Percentiles rank a stretch among this genome's conserved stretches.
These are phyloP conservation scores for Holothuria leucospilota DNA, from an alignment of 53 echinoderm and acorn worm species.

Conservation along the genomic window DNA sequence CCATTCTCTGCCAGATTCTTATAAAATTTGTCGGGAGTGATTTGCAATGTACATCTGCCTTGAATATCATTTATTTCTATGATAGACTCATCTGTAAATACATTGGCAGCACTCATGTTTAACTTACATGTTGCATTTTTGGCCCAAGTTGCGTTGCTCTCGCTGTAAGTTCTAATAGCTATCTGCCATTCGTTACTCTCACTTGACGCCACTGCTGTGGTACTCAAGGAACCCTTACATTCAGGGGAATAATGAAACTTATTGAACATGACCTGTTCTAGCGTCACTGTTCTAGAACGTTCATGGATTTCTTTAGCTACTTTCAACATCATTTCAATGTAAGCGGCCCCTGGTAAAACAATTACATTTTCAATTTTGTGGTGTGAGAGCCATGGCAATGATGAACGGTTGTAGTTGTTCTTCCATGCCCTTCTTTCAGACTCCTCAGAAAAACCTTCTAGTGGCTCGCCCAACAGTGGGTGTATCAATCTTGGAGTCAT, in stretches of 20 bases:
- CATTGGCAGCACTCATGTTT: not conserved
- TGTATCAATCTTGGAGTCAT: not conserved
- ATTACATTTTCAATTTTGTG: slow-evolving; percentile 69
- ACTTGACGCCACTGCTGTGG: slow-evolving; percentile 35
- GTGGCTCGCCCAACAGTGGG: slow-evolving; percentile 16
- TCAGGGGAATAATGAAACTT: slow-evolving; percentile 73
- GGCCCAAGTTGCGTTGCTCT: not conserved
- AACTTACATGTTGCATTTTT: slow-evolving; percentile 12
- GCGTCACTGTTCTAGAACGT: not conserved
- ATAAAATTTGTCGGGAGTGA: slow-evolving; percentile 21
- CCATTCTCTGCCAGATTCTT: slow-evolving; percentile 22
- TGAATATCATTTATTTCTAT: not conserved
- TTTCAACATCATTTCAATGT: slow-evolving; percentile 70
- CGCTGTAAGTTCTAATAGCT: not conserved
- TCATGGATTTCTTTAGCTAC: slow-evolving; percentile 28
- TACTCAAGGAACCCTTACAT: slow-evolving; percentile 43
- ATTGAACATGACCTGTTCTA: not conserved
- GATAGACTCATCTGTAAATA: not conserved
- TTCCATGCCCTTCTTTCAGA: slow-evolving; percentile 53
- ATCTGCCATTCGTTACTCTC: not conserved
- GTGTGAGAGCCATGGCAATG: slow-evolving; percentile 76
- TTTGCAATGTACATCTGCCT: not conserved
- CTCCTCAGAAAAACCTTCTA: not conserved
- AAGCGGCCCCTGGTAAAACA: slow-evolving; percentile 75
- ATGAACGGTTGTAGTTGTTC: slow-evolving; percentile 31